These are phyloP conservation scores for Hexactinellida sp. DNA, from an alignment of 37 sponge, comb jelly and placozoan species.

Conservation along the genomic window DNA sequence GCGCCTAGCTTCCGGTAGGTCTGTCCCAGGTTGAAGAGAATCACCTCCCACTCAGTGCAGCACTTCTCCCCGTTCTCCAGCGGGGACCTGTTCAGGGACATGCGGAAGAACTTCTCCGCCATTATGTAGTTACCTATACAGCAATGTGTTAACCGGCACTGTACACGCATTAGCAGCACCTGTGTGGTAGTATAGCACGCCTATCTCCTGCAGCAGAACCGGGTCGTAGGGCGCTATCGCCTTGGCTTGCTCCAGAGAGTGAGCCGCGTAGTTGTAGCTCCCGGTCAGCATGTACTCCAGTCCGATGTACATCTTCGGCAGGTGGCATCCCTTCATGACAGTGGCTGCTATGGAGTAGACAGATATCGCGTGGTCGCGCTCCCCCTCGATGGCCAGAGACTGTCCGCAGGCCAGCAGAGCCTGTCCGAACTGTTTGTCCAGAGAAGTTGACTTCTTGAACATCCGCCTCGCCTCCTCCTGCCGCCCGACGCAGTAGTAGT, in stretches of 20 bases:
- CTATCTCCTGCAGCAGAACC: conserved; percentile 47
- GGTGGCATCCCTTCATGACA: conserved; percentile 52
- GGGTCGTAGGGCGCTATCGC: conserved; percentile 45
- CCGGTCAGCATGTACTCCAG: conserved; percentile 59
- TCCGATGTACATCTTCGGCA: conserved; percentile 54
- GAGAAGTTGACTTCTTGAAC: conserved; percentile 40
- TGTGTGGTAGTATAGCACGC: conserved; percentile 9
- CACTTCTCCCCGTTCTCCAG: background rate
- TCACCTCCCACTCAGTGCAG: conserved; percentile 43
- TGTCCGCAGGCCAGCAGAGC: conserved; percentile 58
- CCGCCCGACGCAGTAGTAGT: conserved; percentile 38
- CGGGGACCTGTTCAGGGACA: background rate
- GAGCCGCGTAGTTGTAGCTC: conserved; percentile 20
- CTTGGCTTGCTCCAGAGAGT: conserved; percentile 49
- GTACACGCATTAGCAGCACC: background rate
- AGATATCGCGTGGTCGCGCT: conserved; percentile 70
- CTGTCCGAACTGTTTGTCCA: conserved; percentile 38
- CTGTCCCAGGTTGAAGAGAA: conserved; percentile 71
- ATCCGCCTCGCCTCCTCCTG: conserved; percentile 45
- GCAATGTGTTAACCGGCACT: background rate
- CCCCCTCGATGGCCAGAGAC: conserved; percentile 49
- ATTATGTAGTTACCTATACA: background rate
- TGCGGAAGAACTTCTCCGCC: background rate
- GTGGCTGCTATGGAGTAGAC: conserved; percentile 64
- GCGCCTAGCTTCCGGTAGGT: conserved; percentile 42